Base-by-base conservation (phyloP, 2,797 vertebrate species). In the Manis javanica region DNA sequence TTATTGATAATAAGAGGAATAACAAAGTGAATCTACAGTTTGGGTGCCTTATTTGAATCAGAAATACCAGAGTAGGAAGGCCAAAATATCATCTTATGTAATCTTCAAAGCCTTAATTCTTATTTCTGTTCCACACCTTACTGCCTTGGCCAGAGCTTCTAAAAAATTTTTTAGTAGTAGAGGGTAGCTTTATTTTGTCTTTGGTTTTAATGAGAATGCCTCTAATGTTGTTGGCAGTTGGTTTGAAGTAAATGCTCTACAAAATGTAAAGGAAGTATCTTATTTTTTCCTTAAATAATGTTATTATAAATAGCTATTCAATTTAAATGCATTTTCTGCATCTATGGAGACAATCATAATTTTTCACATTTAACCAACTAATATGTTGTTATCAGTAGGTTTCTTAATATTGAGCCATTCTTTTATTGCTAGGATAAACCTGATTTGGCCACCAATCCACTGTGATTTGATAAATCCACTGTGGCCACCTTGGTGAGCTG, bases 281-380 rank as follows among this genome's bases (percentile, higher is more conserved):
- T 46, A 57, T 63, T 63, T 42, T n/a, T 61, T 23, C 53, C 39
- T 66, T 79, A 37, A 82, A 87, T 79, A 92, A 51, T 72, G 15
- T 68, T 82, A 88, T 72, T 57, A 87, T 24, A 94, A 77, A 90
- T 10, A 71, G 34, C n/a, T 68, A 9, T 92, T 95, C 72, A 82
- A 69, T 72, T 64, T 63, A 93, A 79, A 74, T 75, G 21, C 23
- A 66, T 84, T 92, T 91, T 92, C 57, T 86, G 13, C 31, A 64
- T 55, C 24, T 71, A 46, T 66, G 49, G 46, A 77, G 57, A 85
- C 37, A 69, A 95, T 15, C 42, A 46, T 21, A 46, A 51, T 49
- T 87, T 95, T 88, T 69, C 84, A 86, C 37, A 92, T 85, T 68
- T 55, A 86, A 83, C 26, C 51, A 74, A 39, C 4, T 82, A 86